A percentile compares a stretch with the other conserved stretches of the same genome.
These are phyloP conservation scores for Brenthis hecate DNA, from an alignment of 2,888 invertebrate genomes.

Conservation along the genomic window DNA sequence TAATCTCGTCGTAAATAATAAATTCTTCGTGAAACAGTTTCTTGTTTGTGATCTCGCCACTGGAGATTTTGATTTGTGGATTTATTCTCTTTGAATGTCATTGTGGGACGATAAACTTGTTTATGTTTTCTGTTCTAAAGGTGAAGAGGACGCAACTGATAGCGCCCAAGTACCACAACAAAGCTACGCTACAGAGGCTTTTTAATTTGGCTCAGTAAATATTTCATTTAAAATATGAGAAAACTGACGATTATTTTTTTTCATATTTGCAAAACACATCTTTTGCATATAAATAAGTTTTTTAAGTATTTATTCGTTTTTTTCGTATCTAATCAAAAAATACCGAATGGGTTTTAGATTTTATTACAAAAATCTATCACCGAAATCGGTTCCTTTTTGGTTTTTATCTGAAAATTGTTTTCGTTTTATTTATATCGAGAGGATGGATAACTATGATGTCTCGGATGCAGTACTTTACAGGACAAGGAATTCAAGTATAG, in stretches of 20 bases:
- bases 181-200: constrained; percentile 37
- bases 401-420: constrained; percentile 41
- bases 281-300: not conserved
- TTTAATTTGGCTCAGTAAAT: constrained; percentile 22
- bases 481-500: constrained; percentile 48
- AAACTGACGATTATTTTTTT: not conserved
- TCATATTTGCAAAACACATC: not conserved
- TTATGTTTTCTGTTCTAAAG: constrained; percentile 71
- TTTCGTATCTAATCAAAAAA: constrained; percentile 14
- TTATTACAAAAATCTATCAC: constrained; percentile 5
- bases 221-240: constrained; percentile 10
- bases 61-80: constrained; percentile 41
- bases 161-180: constrained; percentile 37
- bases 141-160: constrained; percentile 51
- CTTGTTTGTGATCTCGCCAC: constrained; percentile 49
- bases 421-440: constrained; percentile 37
- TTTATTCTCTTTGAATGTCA: constrained; percentile 28
- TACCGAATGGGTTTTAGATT: constrained; percentile 12
- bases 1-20: constrained; percentile 2
- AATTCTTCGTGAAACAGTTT: not conserved
- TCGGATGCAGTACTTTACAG: constrained; percentile 32
- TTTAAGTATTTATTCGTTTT: constrained; percentile 10
- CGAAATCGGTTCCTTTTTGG: constrained; percentile 10
- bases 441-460: constrained; percentile 30
- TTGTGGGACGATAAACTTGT: constrained; percentile 57